Conservation (phyloP, 2,888 invertebrate genomes). For the Torymus tubicola region DNA sequence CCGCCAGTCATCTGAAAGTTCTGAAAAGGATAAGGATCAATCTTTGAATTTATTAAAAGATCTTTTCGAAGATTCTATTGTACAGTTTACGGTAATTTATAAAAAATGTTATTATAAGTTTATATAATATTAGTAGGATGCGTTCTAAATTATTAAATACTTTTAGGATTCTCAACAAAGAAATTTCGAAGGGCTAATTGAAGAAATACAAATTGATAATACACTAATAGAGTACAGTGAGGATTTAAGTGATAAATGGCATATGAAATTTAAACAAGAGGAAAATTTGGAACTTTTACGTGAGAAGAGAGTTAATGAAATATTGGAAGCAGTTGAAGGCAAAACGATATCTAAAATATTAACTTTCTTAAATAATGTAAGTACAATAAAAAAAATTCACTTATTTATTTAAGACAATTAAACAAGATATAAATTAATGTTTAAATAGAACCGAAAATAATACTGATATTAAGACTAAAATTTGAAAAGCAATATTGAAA, state of each 20-base stretch:
- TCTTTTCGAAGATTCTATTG: slow-evolving; percentile 82
- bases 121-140: not conserved
- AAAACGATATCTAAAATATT: slow-evolving; percentile 84
- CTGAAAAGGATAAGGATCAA: slow-evolving; percentile 77
- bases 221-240: no score
- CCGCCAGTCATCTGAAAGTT: slow-evolving; percentile 21
- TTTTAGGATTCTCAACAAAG: slow-evolving; percentile 85
- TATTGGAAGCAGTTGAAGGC: slow-evolving; percentile 85
- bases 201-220: slow-evolving; percentile 83
- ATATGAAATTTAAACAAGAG: slow-evolving; percentile 71
- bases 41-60: slow-evolving; percentile 72
- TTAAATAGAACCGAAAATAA: no score
- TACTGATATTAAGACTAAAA: no score
- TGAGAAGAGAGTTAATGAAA: slow-evolving; percentile 80
- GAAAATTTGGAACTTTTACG: slow-evolving; percentile 66
- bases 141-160: not conserved
- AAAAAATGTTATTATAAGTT: not conserved
- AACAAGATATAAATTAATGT: not conserved
- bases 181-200: slow-evolving; percentile 83
- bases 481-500: no score
- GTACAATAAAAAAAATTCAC: not conserved
- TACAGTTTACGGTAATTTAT: slow-evolving; percentile 82
- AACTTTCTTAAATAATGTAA: slow-evolving; percentile 81
- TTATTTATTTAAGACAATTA: no score
- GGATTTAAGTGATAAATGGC: slow-evolving; percentile 58